Base-by-base conservation (phyloP, 2,797 vertebrate species). In the Sebastes oblongus region DNA sequence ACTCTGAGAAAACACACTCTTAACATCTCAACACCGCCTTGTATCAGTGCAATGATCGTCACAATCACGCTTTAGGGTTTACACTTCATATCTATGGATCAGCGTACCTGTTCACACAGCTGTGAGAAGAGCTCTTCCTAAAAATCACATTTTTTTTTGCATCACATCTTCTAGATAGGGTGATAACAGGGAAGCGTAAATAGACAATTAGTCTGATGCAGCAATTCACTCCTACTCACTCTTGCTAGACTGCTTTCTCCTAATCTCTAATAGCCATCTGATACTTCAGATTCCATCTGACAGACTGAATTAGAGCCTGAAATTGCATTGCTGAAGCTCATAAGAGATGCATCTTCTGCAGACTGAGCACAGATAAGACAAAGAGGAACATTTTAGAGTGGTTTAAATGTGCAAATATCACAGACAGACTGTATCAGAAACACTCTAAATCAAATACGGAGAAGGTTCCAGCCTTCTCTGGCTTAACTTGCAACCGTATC, bases 241-340 rank as follows among this genome's bases (percentile, higher is more conserved):
- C 55, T 54, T 84, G 75, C 76, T 78, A 50, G 50, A 58, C 66
- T 62, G 75, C 73, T 56, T 60, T 58, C 24, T 39, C 24, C 24
- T 78, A 70, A 91, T 91, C 86, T 82, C 34, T 54, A 75, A 73
- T 10, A 79, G 62, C 42, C 62, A 84, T 91, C 76, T 81, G 75
- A 86, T 80, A 76, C 79, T 81, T 70, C 54, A 69, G 55, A 88
- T 78, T 78, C 60, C 32, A 83, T 80, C 64, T 9, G 5, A 81
- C 81, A 77, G 82, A 81, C 59, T 58, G 34, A 84, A 89, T 83
- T 85, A 77, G 30, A 77, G 66, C 42, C 56, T 3, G 27, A 65
- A 87, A 90, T 90, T 82, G 69, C 72, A 82, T 66, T 69, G 36
- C 84, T 72, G 52, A 75, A 6, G 27, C 46, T 42, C 85, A 86